phyloP scores from a whole-genome alignment of 2,797 vertebrate species.

The Lutjanus argentimaculatus region DNA sequence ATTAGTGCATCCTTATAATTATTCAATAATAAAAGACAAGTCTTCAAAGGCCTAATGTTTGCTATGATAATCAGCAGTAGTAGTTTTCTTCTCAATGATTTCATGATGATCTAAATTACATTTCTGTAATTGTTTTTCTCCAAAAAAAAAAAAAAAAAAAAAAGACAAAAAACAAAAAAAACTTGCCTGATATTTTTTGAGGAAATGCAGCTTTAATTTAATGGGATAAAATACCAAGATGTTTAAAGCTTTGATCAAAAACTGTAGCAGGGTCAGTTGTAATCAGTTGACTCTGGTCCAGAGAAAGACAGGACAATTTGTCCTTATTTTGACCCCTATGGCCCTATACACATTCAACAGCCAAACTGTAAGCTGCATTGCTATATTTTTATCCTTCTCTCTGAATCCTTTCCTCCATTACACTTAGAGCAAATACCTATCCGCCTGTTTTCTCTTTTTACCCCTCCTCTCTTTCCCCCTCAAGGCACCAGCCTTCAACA shows the following conservation, averaged over 20 bases:
- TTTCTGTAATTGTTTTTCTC: not conserved
- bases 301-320: not conserved
- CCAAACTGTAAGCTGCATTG: conserved; percentile 1
- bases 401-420: conserved; percentile 30
- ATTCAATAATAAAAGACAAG: not conserved
- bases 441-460: conserved; percentile 33
- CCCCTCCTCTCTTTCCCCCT: conserved; percentile 51
- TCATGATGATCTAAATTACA: not conserved
- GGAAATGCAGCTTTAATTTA: too few relatives aligned
- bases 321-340: conserved; percentile 61
- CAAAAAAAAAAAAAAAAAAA: not conserved
- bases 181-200: too few relatives aligned
- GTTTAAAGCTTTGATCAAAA: conserved; percentile 5
- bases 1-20: not conserved
- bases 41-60: not conserved
- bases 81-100: conserved; percentile 12
- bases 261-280: not conserved
- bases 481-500: conserved; percentile 66
- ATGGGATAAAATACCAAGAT: not conserved
- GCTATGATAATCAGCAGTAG: not conserved
- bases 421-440: conserved; percentile 39
- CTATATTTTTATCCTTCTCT: conserved; percentile 34
- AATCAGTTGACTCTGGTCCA: not conserved
- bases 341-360: not conserved
- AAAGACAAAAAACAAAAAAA: too few relatives aligned